phyloP scores from a whole-genome alignment of 2,113 vertebrate genomes.

The Apodemus speciosus region DNA sequence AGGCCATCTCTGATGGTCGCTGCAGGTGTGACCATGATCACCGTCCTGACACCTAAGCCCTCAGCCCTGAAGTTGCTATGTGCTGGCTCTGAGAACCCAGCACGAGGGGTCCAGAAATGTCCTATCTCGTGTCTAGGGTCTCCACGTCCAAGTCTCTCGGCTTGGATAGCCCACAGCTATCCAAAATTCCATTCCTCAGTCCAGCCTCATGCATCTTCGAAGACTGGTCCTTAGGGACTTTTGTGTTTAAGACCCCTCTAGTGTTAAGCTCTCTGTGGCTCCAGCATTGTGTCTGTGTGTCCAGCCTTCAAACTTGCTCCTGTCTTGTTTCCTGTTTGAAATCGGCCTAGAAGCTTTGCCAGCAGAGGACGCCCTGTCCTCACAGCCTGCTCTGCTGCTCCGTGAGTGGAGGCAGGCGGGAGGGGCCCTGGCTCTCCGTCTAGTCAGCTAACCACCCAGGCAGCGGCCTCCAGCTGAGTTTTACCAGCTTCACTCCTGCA shows the following conservation, averaged over 20 bases:
- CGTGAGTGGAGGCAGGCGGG: fast-evolving
- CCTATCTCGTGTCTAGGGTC: neutral
- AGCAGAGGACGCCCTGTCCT: neutral
- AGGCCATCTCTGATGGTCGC: neutral
- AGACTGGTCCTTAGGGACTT: neutral
- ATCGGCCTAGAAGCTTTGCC: neutral
- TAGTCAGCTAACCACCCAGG: neutral
- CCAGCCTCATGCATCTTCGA: neutral
- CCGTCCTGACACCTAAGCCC: neutral
- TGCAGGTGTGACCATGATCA: neutral
- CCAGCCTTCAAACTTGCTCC: neutral
- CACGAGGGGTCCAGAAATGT: neutral
- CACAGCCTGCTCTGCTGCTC: fast-evolving
- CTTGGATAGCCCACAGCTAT: neutral
- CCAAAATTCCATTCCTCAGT: neutral
- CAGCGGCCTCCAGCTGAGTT: neutral
- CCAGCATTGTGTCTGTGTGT: neutral
- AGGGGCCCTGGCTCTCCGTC: no score
- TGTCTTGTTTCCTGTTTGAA: neutral
- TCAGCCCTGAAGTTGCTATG: neutral
- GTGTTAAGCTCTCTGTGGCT: neutral
- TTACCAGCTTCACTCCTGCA: neutral
- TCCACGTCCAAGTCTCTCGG: neutral
- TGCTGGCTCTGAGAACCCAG: neutral
- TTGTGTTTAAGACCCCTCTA: neutral